Conservation (phyloP, 2,797 vertebrate genomes). For the Podargus strigoides region DNA sequence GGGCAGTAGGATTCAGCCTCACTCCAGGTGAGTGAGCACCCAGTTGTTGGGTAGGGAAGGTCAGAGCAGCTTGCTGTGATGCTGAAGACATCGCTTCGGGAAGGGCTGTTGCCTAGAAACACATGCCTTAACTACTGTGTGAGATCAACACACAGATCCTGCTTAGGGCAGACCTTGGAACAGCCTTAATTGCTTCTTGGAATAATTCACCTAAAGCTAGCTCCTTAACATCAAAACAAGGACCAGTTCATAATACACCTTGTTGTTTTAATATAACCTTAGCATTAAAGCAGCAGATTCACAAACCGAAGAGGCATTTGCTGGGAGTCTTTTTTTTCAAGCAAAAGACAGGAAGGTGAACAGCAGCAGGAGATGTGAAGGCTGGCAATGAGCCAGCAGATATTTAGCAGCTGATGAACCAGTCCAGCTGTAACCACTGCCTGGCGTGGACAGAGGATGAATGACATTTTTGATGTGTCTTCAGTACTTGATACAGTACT, state of each 20-base stretch:
- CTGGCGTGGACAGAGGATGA: neutral
- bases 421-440: neutral
- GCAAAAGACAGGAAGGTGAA: neutral
- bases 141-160: neutral
- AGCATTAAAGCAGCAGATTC: neutral
- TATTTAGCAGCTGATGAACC: neutral
- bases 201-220: neutral
- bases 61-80: neutral
- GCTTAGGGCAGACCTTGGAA: neutral
- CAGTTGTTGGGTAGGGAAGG: neutral
- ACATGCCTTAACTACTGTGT: fast-evolving
- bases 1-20: neutral
- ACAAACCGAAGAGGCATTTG: neutral
- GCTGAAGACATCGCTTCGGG: neutral
- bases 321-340: neutral
- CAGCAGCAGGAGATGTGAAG: neutral
- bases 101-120: neutral
- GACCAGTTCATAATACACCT: neutral
- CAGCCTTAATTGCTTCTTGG: neutral
- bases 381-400: neutral
- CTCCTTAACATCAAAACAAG: neutral
- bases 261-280: neutral
- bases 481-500: neutral
- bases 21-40: neutral
- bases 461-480: neutral